Conservation (phyloP, 92 coral and sea anemone genomes). For the Phenganax stokvisi region DNA sequence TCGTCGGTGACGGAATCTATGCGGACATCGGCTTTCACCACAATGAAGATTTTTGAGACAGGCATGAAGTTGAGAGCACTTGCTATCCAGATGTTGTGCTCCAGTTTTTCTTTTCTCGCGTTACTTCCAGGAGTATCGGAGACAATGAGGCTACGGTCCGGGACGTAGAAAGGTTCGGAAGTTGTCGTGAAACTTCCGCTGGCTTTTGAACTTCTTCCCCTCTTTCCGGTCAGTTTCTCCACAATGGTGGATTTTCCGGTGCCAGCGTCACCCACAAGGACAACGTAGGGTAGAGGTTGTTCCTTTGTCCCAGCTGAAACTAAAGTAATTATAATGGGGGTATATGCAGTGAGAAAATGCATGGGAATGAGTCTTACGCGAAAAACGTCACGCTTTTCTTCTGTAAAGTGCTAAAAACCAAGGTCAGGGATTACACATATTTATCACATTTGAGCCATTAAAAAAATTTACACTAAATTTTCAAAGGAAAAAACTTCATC, state of each 20-base stretch:
- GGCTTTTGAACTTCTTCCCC: slow-evolving; percentile 46
- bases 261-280: slow-evolving; percentile 49
- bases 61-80: slow-evolving; percentile 45
- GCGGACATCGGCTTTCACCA: slow-evolving; percentile 51
- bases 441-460: no score
- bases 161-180: slow-evolving; percentile 37
- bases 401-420: no score
- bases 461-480: no score
- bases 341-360: not conserved
- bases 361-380: no score
- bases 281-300: slow-evolving; percentile 29
- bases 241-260: slow-evolving; percentile 47
- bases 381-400: no score
- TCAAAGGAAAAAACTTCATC: no score
- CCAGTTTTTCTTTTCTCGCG: slow-evolving; percentile 44
- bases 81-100: slow-evolving; percentile 45
- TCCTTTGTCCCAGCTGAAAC: not conserved
- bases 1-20: slow-evolving; percentile 45
- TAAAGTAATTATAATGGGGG: not conserved
- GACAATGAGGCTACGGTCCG: slow-evolving; percentile 49
- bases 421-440: no score
- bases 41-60: slow-evolving; percentile 51
- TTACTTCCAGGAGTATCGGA: slow-evolving; percentile 55
- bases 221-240: slow-evolving; percentile 47
- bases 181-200: slow-evolving; percentile 48